These are phyloP conservation scores for Elephantulus edwardii DNA, from an alignment of 2,113 vertebrate genomes.

Conservation along the genomic window DNA sequence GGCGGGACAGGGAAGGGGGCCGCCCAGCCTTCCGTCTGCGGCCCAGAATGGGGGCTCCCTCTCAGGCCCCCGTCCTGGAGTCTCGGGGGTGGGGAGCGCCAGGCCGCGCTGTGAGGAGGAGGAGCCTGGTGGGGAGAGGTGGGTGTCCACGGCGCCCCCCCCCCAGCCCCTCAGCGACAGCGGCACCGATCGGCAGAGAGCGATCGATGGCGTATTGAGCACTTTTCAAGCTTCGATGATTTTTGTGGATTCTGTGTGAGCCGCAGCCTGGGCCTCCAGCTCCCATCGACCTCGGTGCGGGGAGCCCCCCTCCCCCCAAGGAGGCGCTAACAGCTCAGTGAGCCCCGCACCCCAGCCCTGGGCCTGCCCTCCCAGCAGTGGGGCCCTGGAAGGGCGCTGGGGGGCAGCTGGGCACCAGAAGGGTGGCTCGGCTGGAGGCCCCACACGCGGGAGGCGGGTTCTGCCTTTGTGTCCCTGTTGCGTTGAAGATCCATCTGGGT, in stretches of 20 bases:
- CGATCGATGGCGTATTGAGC: conserved; percentile 87
- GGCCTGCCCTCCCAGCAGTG: neutral
- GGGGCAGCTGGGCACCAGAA: neutral
- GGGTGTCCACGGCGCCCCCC: neutral
- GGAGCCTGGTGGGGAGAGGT: neutral
- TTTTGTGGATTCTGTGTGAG: conserved; percentile 85
- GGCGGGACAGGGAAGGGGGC: neutral
- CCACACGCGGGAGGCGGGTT: neutral
- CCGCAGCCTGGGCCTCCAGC: conserved; percentile 41
- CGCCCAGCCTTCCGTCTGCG: neutral
- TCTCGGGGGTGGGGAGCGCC: fast-evolving
- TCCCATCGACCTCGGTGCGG: conserved; percentile 61
- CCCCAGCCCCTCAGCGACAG: conserved; percentile 73
- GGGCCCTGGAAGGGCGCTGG: neutral
- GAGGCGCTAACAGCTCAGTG: neutral
- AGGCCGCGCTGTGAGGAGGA: too few species aligned
- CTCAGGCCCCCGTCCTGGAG: neutral
- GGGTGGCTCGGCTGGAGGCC: too few species aligned
- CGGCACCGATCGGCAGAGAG: conserved; percentile 77
- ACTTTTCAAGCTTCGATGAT: conserved; percentile 83
- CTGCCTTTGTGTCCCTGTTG: neutral
- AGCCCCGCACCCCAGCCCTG: neutral
- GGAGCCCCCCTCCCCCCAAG: conserved; percentile 24
- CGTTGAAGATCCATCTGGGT: too few species aligned
- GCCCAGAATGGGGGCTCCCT: neutral